These are phyloP conservation scores for Sparus aurata DNA, from an alignment of 2,797 vertebrate genomes.

Conservation along the genomic window DNA sequence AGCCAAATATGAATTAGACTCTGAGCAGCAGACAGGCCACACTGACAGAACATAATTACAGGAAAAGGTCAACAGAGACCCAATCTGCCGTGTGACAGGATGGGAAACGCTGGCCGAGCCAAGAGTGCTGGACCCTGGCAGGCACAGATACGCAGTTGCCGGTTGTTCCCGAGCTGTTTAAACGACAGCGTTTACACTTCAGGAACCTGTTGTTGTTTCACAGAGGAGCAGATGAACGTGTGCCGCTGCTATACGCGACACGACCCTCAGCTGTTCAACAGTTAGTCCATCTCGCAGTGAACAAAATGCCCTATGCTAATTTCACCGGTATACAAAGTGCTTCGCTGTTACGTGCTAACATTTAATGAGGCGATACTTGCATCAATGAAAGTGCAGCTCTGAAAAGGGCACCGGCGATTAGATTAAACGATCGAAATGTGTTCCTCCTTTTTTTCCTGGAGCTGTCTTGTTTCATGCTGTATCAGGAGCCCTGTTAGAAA, in stretches of 20 bases:
- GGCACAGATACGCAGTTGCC: slow-evolving; percentile 37
- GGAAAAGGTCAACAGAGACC: slow-evolving; percentile 69
- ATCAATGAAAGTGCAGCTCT: too few species aligned
- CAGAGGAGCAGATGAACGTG: not conserved
- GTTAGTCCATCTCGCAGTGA: too few species aligned
- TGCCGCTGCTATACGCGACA: not conserved
- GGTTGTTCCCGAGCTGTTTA: slow-evolving; percentile 19
- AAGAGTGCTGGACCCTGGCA: not conserved
- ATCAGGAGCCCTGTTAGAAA: too few species aligned
- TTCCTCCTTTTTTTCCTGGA: too few species aligned
- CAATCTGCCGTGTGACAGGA: slow-evolving; percentile 62
- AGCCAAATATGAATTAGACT: slow-evolving; percentile 45
- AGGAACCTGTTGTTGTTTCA: slow-evolving; percentile 9
- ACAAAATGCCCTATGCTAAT: not conserved
- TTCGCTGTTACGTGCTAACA: not conserved
- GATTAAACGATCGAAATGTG: too few species aligned
- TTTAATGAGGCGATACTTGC: not conserved
- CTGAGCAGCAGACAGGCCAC: slow-evolving; percentile 47
- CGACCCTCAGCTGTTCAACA: too few species aligned
- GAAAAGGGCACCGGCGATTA: too few species aligned
- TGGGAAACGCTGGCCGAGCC: slow-evolving; percentile 38
- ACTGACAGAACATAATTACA: slow-evolving; percentile 69
- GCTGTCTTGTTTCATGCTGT: too few species aligned
- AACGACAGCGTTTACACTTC: not conserved
- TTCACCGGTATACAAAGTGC: not conserved